Conservation (phyloP, 2,113 vertebrate species). For the Serilophus lunatus region DNA sequence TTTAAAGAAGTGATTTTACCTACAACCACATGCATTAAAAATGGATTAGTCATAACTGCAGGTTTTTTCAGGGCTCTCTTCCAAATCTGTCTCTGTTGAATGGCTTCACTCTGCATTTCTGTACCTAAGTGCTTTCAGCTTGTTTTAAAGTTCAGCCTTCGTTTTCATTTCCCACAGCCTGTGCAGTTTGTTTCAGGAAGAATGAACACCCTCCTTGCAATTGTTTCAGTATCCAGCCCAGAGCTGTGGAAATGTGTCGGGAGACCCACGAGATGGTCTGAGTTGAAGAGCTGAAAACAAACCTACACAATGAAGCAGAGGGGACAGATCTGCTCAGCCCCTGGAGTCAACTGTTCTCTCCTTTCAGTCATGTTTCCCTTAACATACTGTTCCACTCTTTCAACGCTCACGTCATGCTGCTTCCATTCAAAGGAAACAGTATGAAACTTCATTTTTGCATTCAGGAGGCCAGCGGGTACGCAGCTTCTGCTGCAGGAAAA, state of each 20-base stretch:
- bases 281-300: slow-evolving; percentile 5
- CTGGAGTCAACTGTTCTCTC: background rate
- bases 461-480: background rate
- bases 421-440: slow-evolving; percentile 50
- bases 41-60: slow-evolving; percentile 38
- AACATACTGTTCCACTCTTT: slow-evolving; percentile 8
- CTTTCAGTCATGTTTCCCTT: background rate
- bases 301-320: background rate
- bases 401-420: background rate
- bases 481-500: background rate
- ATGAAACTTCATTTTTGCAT: slow-evolving; percentile 21
- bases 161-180: slow-evolving; percentile 3
- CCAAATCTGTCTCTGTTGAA: background rate
- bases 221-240: background rate
- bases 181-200: background rate
- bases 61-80: slow-evolving; percentile 29
- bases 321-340: background rate
- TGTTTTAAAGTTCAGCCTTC: background rate
- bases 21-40: slow-evolving; percentile 34
- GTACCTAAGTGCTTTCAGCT: background rate
- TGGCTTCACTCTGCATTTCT: background rate
- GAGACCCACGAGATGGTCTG: background rate
- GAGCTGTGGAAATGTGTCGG: background rate
- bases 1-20: slow-evolving; percentile 37
- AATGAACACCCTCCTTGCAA: background rate